These are phyloP conservation scores for Macrochelys suwanniensis DNA, from an alignment of 2,797 vertebrate genomes.

Conservation along the genomic window DNA sequence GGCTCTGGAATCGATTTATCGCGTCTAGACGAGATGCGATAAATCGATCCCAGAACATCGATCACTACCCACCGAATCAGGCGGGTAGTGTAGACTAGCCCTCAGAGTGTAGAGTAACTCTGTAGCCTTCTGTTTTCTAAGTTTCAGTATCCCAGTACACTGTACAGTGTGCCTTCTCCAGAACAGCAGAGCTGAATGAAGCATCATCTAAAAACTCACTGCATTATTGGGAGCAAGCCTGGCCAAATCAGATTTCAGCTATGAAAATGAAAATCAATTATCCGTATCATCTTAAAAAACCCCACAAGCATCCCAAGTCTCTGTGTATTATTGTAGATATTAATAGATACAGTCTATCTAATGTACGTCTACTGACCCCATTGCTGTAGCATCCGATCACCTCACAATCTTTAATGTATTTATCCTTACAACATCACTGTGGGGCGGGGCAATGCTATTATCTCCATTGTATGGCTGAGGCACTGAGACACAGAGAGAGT, in stretches of 20 bases:
- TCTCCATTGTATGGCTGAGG: neutral
- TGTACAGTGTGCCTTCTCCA: neutral
- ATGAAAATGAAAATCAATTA: too few relatives aligned
- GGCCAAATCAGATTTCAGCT: neutral
- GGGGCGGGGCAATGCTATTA: neutral
- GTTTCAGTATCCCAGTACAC: neutral
- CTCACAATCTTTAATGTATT: neutral
- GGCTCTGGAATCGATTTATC: too few relatives aligned
- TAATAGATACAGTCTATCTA: neutral
- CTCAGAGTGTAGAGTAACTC: neutral
- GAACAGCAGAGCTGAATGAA: neutral
- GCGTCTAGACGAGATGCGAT: too few relatives aligned
- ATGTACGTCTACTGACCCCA: neutral
- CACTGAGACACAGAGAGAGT: neutral
- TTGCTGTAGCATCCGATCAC: neutral
- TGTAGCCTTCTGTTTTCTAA: constrained; percentile 7
- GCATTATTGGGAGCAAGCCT: neutral
- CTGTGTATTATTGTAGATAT: neutral
- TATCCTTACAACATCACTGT: neutral
- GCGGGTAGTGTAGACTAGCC: too few relatives aligned
- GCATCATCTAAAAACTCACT: neutral
- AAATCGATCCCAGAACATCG: too few relatives aligned
- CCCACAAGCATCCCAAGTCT: neutral
- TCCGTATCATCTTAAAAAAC: neutral
- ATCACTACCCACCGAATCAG: too few relatives aligned